Evolutionary conservation across 2,797 vertebrate genomes (phyloP).

Genomic region (Semotilus atromaculatus): DNA sequence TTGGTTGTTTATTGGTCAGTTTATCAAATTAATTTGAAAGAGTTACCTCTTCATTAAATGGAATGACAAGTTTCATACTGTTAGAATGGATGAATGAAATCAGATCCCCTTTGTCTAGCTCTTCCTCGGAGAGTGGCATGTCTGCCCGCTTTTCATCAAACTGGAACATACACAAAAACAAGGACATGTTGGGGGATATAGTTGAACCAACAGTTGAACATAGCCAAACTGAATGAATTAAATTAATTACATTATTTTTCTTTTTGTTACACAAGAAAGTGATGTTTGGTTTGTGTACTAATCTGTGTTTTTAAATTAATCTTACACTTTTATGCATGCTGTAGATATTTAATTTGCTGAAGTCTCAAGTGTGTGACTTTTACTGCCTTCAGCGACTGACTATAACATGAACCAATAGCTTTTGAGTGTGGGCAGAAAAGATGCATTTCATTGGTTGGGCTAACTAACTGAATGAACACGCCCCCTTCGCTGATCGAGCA

Average conservation of each 20-base stretch:
- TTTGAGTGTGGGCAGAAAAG: neutral
- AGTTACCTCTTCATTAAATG: slow-evolving; percentile 83
- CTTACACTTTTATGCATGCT: neutral
- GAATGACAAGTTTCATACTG: slow-evolving; percentile 84
- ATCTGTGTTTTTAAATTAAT: neutral
- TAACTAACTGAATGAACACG: neutral
- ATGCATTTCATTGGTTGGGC: neutral
- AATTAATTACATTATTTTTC: neutral
- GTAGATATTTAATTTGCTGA: neutral
- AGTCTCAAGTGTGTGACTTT: neutral
- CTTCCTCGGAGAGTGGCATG: slow-evolving; percentile 71
- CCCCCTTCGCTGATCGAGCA: neutral
- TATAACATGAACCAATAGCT: neutral
- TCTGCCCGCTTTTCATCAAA: slow-evolving; percentile 86
- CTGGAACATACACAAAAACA: slow-evolving; percentile 68
- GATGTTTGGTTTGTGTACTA: neutral
- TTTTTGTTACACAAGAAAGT: neutral
- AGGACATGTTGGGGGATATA: neutral
- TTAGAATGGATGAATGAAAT: slow-evolving; percentile 80
- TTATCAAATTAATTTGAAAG: neutral
- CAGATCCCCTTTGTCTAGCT: slow-evolving; percentile 75
- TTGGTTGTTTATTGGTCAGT: neutral
- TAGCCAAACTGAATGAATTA: neutral
- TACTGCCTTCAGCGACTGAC: neutral
- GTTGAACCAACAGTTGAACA: neutral